These are phyloP conservation scores for Notoglanidium macrostoma DNA, from an alignment of 2,797 vertebrate species.

Conservation along the genomic window DNA sequence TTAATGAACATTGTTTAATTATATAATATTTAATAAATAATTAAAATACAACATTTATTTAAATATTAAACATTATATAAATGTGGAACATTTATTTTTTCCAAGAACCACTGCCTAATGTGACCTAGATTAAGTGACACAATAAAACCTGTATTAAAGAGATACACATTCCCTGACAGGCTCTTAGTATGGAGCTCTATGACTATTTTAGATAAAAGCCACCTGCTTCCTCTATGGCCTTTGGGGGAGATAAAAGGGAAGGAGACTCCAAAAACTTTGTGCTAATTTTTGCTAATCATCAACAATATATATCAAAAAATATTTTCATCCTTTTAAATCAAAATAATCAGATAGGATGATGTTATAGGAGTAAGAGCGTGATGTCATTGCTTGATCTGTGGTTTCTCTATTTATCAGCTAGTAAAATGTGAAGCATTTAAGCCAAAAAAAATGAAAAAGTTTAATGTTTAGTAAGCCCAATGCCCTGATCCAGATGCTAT, in stretches of 20 bases:
- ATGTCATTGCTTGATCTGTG: background rate
- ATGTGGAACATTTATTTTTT: background rate
- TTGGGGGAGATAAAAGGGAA: background rate
- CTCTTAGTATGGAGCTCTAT: background rate
- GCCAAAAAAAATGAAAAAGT: background rate
- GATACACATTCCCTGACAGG: background rate
- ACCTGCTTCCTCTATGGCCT: slow-evolving; percentile 11
- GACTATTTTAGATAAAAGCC: slow-evolving; percentile 26
- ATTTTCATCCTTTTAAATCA: background rate
- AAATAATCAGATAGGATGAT: background rate
- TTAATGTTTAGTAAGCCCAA: background rate
- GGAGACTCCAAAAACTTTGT: background rate
- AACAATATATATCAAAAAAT: background rate
- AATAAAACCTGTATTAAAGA: slow-evolving; percentile 28
- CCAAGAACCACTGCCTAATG: background rate
- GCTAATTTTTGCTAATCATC: background rate
- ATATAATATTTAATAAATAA: background rate
- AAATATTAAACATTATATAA: background rate
- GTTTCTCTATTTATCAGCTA: slow-evolving; percentile 3
- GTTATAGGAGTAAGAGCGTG: background rate
- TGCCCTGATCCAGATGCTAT: background rate
- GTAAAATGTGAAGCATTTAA: background rate
- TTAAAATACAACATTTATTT: background rate
- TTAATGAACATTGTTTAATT: background rate
- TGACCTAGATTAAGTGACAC: slow-evolving; percentile 22